Base-by-base conservation (phyloP, 2,113 vertebrate genomes). In the Romanogobio albipinnatus region DNA sequence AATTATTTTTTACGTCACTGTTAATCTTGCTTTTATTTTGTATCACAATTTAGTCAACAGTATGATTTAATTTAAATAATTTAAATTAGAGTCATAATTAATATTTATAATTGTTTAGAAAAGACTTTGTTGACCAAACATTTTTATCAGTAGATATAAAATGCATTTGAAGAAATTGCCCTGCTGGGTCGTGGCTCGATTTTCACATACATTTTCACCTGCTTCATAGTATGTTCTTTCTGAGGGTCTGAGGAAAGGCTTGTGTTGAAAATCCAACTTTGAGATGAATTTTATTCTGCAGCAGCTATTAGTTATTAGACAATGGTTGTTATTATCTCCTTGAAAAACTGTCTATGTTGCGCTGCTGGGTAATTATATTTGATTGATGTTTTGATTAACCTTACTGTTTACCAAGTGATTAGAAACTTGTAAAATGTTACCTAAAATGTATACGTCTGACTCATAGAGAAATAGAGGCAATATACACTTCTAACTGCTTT, bases 171-270 rank as follows among this genome's bases (percentile, higher is more conserved):
- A 92, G 86, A 89, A 91, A 91, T 79, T 85, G 80, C 86, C 82
- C 78, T 87, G 71, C 84, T 83, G 59, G 85, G 56, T 49, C 43
- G 84, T 61, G 29, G 68, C 85, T n/a, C 84, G 88, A 87, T 89
- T 88, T 76, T 88, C 85, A 88, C 86, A 45, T 93, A 93, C 85
- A 89, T 87, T 88, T 86, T 92, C 89, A 81, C 87, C 88, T 61
- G 75, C 83, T 89, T 85, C 53, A 7, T 85, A 82, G 86, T 86
- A 85, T 39, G 76, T 68, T 86, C 74, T 86, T 90, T 87, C 53
- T 77, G 86, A 85, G 83, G 79, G 76, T 5, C 86, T 77, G 81
- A 61, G 43, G 82, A 87, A 91, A 90, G 56, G 49, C 81, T 79
- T 76, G 84, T 83, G 79, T 43, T 29, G 59, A 68, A 85, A 81